phyloP scores from a whole-genome alignment of 2,797 vertebrate species.

The Podargus strigoides region DNA sequence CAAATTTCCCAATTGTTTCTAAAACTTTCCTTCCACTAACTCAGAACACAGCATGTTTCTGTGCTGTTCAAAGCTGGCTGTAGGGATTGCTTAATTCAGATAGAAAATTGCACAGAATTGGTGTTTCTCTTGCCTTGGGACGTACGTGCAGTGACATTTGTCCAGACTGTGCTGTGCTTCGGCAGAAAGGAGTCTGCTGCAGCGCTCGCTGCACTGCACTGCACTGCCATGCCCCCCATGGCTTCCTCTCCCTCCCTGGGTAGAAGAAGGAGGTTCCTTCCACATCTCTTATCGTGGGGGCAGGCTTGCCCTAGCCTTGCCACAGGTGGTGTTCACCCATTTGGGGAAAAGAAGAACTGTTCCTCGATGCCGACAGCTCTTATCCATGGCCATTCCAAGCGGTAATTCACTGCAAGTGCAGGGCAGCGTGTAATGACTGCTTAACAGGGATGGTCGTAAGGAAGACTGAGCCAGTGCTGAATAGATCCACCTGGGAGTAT shows the following conservation, averaged over 20 bases:
- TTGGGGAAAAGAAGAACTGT: neutral
- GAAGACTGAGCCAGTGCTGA: neutral
- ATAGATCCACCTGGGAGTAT: neutral
- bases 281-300: neutral
- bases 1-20: slow-evolving; percentile 28
- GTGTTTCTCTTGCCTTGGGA: slow-evolving; percentile 6
- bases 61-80: neutral
- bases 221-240: neutral
- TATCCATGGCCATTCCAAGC: neutral
- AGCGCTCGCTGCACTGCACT: rapidly evolving
- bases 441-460: neutral
- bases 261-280: neutral
- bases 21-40: slow-evolving; percentile 15
- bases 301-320: neutral
- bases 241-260: neutral
- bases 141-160: neutral
- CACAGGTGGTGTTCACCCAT: neutral
- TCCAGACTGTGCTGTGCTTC: neutral
- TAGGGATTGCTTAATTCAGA: neutral
- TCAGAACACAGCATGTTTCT: neutral
- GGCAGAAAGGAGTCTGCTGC: neutral
- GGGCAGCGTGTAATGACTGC: neutral
- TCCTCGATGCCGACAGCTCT: rapidly evolving
- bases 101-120: slow-evolving; percentile 4
- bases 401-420: neutral